phyloP scores from a whole-genome alignment of 2,113 vertebrate genomes.

The Neodontobutis hainanensis region DNA sequence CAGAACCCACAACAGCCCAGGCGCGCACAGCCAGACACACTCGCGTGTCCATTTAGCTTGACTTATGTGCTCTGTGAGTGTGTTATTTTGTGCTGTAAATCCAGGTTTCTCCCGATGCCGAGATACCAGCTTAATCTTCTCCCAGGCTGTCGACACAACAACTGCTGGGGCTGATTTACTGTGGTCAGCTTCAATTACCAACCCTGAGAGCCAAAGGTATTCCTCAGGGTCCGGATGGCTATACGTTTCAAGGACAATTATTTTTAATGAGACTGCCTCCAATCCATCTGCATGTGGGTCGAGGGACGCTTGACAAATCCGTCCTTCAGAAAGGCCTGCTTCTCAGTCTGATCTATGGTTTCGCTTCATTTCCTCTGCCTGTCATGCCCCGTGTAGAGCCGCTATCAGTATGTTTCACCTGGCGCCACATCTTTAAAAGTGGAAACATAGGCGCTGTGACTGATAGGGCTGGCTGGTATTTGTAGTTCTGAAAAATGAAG shows the following conservation, averaged over 20 bases:
- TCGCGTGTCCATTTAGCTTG: conserved; percentile 46
- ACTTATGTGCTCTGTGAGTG: conserved; percentile 55
- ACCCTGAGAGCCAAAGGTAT: conserved; percentile 65
- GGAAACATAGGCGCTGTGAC: conserved; percentile 6
- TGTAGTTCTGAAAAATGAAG: conserved; percentile 38
- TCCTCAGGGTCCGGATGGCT: conserved; percentile 63
- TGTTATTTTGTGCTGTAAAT: conserved; percentile 72
- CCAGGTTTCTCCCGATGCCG: conserved; percentile 53
- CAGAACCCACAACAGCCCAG: conserved; percentile 13
- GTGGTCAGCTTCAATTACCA: conserved; percentile 76
- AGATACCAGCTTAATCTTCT: conserved; percentile 73
- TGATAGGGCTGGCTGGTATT: conserved; percentile 36
- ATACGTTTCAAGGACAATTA: conserved; percentile 79
- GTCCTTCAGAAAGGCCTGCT: conserved; percentile 68
- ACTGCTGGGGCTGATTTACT: conserved; percentile 73
- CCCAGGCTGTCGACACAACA: conserved; percentile 58
- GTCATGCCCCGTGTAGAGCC: conserved; percentile 47
- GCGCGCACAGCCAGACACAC: conserved; percentile 10
- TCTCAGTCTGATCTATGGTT: conserved; percentile 64
- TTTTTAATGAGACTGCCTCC: conserved; percentile 76
- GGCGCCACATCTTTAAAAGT: conserved; percentile 12
- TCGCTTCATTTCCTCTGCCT: conserved; percentile 64
- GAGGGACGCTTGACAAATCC: conserved; percentile 71
- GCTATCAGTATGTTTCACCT: conserved; percentile 57
- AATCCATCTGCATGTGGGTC: conserved; percentile 79